Conservation (phyloP, 2,113 vertebrate species). For the Ornithorhynchus anatinus region DNA sequence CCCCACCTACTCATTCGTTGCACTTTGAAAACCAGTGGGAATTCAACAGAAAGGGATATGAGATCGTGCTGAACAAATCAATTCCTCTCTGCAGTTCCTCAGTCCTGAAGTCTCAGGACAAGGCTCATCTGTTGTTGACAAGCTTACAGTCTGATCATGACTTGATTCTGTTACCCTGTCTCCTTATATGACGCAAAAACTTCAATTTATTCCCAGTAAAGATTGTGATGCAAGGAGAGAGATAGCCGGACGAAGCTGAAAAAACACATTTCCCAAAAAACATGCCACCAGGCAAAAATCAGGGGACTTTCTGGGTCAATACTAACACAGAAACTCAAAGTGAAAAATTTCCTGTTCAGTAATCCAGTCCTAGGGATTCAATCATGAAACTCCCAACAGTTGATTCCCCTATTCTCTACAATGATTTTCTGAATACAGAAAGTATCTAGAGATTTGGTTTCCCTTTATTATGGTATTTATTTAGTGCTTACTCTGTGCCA, state of each 20-base stretch:
- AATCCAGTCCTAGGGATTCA: conserved; percentile 1
- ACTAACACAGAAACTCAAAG: background rate
- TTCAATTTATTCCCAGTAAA: background rate
- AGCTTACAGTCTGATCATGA: too few relatives aligned
- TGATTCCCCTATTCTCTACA: background rate
- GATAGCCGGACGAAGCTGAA: conserved; percentile 11
- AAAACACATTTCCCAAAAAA: conserved; percentile 14
- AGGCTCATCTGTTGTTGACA: too few relatives aligned
- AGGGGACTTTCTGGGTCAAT: background rate
- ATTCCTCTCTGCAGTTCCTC: too few relatives aligned
- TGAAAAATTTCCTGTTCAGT: background rate
- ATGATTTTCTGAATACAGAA: background rate
- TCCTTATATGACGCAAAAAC: background rate
- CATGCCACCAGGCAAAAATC: background rate
- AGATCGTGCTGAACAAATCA: too few relatives aligned
- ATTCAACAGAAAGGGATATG: too few relatives aligned
- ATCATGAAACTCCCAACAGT: background rate
- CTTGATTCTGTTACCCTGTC: background rate
- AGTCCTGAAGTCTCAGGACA: too few relatives aligned
- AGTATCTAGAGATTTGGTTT: background rate
- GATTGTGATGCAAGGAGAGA: background rate
- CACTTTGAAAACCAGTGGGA: too few relatives aligned
- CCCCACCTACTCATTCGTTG: too few relatives aligned
- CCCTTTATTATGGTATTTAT: too few relatives aligned
- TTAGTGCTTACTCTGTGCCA: too few relatives aligned